Evolutionary conservation across 2,113 vertebrate genomes (phyloP), one percentile per base, ranked within the genome.

Genomic region (Oriolus oriolus): DNA sequence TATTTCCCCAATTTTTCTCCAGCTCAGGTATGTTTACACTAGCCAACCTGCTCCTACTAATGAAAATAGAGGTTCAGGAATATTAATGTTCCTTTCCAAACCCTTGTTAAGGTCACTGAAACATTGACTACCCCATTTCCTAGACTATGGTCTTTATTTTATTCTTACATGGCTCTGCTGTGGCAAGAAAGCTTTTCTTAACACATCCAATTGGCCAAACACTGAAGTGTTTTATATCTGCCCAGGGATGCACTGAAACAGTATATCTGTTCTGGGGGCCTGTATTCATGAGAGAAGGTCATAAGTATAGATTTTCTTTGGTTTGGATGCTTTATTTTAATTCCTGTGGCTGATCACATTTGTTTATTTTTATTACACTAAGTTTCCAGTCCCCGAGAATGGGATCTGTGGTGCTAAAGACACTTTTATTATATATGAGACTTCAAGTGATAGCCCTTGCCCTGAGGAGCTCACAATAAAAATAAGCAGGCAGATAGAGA

Each of bases 391-490:
- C 64, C 57, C 88, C 0, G 23, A 60, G 88, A 94, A 90, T 15
- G 60, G 73, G 64, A 59, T 84, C 83, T 94, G 90, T 3, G 24
- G 60, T 81, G 76, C 95, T 95, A 90, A 95, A 88, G 96, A 84
- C 73, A 82, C 90, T 96, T 92, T 74, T 95, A 82, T 96, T 93
- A 94, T 96, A 94, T 76, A 95, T 86, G 88, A 93, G 86, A 53
- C 90, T 92, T 90, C 77, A 90, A 95, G 73, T 75, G 68, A 92
- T 84, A 89, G 73, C 92, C 88, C 90, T 92, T 96, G 96, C 96
- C 96, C 93, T 45, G 73, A 90, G 92, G 95, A 95, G 69, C 76
- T 89, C 85, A 83, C 93, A 90, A 93, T 96, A 92, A 96, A 96
- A 95, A 95, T 93, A 95, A 91, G 82, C 87, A 96, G 91, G 70